Evolutionary conservation across 2,113 vertebrate species (phyloP).

Genomic region (Neolamprologus toae): DNA sequence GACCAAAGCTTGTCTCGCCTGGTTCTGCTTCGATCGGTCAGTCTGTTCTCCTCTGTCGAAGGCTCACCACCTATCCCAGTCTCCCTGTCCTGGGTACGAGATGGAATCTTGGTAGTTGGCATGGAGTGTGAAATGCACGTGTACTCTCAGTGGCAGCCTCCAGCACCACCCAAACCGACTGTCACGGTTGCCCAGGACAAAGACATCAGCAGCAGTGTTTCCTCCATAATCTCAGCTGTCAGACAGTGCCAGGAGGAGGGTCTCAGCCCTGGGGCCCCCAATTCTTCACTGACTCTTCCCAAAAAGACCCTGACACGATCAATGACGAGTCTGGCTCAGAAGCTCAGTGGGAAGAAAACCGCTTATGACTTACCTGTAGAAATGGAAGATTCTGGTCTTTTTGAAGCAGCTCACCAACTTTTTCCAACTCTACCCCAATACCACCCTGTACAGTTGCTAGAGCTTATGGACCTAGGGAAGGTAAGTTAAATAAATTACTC

Average conservation of each 20-base stretch:
- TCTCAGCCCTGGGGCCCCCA: constrained; percentile 36
- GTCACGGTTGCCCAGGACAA: constrained; percentile 37
- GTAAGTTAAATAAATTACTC: constrained; percentile 51
- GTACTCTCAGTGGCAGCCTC: constrained; percentile 95
- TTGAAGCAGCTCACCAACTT: constrained; percentile 90
- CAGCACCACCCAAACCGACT: constrained; percentile 63
- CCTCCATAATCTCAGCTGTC: constrained; percentile 76
- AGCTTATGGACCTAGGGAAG: constrained; percentile 97
- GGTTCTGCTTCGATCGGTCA: constrained; percentile 83
- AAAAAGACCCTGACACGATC: constrained; percentile 85
- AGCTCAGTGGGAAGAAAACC: constrained; percentile 89
- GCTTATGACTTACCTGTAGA: constrained; percentile 80
- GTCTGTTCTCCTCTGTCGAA: constrained; percentile 91
- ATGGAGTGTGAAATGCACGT: constrained; percentile 99
- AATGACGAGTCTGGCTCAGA: constrained; percentile 94
- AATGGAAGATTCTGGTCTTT: constrained; percentile 92
- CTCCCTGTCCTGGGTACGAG: constrained; percentile 95
- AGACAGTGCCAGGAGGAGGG: constrained; percentile 78
- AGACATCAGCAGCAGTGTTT: constrained; percentile 76
- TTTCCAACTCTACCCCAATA: constrained; percentile 95
- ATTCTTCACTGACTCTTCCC: constrained; percentile 68
- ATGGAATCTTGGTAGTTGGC: constrained; percentile 94
- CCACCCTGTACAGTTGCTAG: constrained; percentile 91
- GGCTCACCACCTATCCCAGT: constrained; percentile 87
- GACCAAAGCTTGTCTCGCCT: constrained; percentile 74